Conservation (phyloP, 2,797 vertebrate species). For the Nasua narica region DNA sequence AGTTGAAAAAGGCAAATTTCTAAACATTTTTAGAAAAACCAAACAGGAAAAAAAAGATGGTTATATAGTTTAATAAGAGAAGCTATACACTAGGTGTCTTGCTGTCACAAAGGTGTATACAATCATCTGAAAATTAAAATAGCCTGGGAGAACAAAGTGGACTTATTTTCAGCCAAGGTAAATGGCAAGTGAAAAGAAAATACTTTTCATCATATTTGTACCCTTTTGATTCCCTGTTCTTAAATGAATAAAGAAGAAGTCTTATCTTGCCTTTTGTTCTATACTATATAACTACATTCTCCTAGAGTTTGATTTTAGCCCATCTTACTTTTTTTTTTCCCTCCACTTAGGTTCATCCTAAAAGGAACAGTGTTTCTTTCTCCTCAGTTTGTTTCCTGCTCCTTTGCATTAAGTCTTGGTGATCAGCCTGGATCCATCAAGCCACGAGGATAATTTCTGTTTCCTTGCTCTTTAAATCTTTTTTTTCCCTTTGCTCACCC, state of each 20-base stretch:
- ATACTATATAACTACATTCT: not conserved
- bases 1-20: conserved; percentile 61
- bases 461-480: not conserved
- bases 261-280: not conserved
- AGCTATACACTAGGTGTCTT: not conserved
- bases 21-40: conserved; percentile 60
- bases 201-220: not conserved
- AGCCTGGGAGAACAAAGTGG: not conserved
- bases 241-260: not conserved
- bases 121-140: not conserved
- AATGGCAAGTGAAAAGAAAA: not conserved
- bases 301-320: not conserved
- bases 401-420: not conserved
- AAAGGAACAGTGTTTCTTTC: not conserved
- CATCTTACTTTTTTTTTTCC: fast-evolving
- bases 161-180: not conserved
- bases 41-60: conserved; percentile 44
- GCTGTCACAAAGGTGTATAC: not conserved
- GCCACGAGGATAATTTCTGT: not conserved
- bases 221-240: not conserved
- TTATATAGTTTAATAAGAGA: conserved; percentile 33
- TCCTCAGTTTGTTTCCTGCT: not conserved
- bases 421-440: not conserved
- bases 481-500: not conserved
- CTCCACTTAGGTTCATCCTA: not conserved